Evolutionary conservation across 35 echinoderm and acorn worm genomes (phyloP), one percentile per base, ranked within the genome.

Genomic region (Ptychodera flava): DNA sequence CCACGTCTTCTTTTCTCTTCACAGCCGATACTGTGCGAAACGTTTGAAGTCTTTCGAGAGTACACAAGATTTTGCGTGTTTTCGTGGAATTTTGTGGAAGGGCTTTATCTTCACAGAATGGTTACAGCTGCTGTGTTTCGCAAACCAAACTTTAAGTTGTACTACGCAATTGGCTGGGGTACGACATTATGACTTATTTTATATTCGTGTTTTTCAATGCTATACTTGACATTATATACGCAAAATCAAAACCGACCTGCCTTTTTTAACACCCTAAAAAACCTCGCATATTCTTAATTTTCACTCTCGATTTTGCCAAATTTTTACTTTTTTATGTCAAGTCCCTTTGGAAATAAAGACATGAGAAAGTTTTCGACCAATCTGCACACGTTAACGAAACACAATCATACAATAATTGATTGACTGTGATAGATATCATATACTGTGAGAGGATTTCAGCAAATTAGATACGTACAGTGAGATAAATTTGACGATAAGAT

Each of bases 121-220:
- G 77, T 99, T 0, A 92, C 92, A 33, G 87, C 95, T 28, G 92
- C 95, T 33, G 95, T 99, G 0, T 99, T 99, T 83, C 87, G 95
- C 77, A 99, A 79, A 79, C 95, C 95, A 29, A 94, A 92, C 33
- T 99, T 99, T 80, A 31, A 92, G 0, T 79, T 91, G 22, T 99
- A 89, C 45, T 99, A 99, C 81, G 78, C 94, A 33, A 90, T 98
- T 83, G 92, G 95, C 16, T 98, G 95, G 95, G 93, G 92, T 98
- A 90, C 45, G 45, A n/a, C 22, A 64, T 64, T 64, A 64, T 64
- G n/a, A 64, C 45, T 12, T 22, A 64, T 64, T 12, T 22, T 12
- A 64, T 64, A 22, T 12, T 22, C 6, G 22, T 22, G 6, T 64
- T 12, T 64, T 64, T 12, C 6, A 12, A 22, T 64, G 45, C 22